Evolutionary conservation across 2,888 invertebrate genomes (phyloP).

Genomic region (Drosophila suboccidentalis): DNA sequence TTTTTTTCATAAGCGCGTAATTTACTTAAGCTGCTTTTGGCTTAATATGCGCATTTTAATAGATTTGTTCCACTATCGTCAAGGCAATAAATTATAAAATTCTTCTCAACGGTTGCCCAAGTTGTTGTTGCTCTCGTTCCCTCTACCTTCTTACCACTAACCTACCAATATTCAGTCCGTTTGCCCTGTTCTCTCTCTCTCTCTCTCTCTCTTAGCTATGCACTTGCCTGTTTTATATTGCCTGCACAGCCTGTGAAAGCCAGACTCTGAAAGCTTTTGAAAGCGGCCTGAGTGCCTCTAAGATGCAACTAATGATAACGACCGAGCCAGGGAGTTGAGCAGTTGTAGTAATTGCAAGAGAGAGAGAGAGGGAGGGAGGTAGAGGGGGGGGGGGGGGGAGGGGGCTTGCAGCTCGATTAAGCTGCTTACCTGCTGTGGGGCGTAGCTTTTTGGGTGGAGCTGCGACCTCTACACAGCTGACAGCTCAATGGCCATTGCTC

Average conservation of each 20-base stretch:
- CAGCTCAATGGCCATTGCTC: slow-evolving; percentile 72
- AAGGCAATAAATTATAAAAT: slow-evolving; percentile 81
- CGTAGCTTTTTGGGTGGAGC: slow-evolving; percentile 79
- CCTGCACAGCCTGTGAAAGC: slow-evolving; percentile 9
- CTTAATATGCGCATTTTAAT: slow-evolving; percentile 83
- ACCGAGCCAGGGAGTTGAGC: slow-evolving; percentile 18
- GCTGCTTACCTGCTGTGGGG: slow-evolving; percentile 78
- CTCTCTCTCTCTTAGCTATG: slow-evolving; percentile 14
- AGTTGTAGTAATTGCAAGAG: slow-evolving; percentile 21
- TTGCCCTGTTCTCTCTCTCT: background rate
- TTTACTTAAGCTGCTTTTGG: slow-evolving; percentile 82
- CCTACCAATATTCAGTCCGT: background rate
- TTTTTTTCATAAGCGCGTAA: slow-evolving; percentile 74
- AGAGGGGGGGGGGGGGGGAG: background rate
- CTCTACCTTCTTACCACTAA: background rate
- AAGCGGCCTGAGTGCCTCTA: slow-evolving; percentile 79
- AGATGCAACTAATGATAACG: slow-evolving; percentile 82
- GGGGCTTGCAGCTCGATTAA: slow-evolving; percentile 63
- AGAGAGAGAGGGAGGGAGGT: background rate
- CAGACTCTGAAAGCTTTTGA: slow-evolving; percentile 72
- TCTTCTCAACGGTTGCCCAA: slow-evolving; percentile 31
- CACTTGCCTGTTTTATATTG: slow-evolving; percentile 45
- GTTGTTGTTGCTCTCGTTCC: background rate
- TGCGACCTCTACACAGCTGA: slow-evolving; percentile 57
- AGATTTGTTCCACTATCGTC: slow-evolving; percentile 82